Percentiles rank a stretch among this genome's conserved stretches.
phyloP scores from a whole-genome alignment of 2,113 vertebrate species.

The Pelecanoides urinatrix region DNA sequence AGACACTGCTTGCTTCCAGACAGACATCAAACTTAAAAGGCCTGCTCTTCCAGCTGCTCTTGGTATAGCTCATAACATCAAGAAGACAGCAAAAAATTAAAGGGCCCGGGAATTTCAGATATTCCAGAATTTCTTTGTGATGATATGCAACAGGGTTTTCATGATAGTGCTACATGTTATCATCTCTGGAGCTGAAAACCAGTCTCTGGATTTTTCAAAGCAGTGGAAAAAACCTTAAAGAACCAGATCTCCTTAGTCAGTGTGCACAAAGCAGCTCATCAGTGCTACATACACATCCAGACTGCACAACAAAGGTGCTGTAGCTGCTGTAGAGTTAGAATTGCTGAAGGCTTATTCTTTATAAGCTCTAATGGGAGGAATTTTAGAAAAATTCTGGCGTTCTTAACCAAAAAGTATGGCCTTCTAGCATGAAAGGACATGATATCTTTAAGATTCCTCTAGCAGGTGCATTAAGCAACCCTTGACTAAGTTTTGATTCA shows the following conservation, averaged over 20 bases:
- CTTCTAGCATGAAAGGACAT: background rate
- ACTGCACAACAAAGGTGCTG: background rate
- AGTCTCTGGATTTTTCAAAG: background rate
- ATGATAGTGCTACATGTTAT: background rate
- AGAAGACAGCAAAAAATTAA: background rate
- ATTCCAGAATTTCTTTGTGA: background rate
- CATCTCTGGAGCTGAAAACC: background rate
- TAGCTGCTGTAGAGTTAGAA: background rate
- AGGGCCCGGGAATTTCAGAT: background rate
- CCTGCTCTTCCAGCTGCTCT: background rate
- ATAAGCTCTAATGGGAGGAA: background rate
- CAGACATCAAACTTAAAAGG: background rate
- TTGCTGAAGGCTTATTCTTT: background rate
- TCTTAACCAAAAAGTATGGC: background rate
- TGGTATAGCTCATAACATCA: background rate
- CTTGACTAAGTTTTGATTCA: background rate
- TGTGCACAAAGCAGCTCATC: background rate
- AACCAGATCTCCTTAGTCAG: background rate
- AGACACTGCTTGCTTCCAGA: slow-evolving; percentile 19
- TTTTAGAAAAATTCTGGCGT: background rate
- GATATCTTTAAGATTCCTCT: background rate
- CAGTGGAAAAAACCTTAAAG: background rate
- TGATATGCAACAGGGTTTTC: background rate
- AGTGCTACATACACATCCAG: background rate
- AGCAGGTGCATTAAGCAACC: background rate